Evolutionary conservation across 2,797 vertebrate genomes (phyloP), one percentile per base, ranked within the genome.

Genomic region (Anas flavirostris): DNA sequence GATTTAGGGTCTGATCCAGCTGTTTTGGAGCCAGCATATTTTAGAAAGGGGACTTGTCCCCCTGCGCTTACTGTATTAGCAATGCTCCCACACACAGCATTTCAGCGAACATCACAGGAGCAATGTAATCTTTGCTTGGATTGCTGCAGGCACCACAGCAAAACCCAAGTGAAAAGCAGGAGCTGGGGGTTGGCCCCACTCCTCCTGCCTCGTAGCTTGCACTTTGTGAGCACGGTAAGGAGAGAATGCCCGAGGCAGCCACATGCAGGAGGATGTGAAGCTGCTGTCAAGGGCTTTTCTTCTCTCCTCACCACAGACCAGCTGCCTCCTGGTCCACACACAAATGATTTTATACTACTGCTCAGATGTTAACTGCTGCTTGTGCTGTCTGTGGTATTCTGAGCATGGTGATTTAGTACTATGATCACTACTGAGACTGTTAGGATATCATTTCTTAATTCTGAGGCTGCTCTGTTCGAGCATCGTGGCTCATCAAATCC

Each of bases 141-240:
- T 82, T 59, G 88, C 82, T 35, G 1, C 48, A 46, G 31, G 41
- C 76, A 48, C 44, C 44, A 66, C 64, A 80, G 35, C 39, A 72
- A 12, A 46, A 55, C 75, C 91, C 33, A 84, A 92, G 90, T n/a
- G 83, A 94, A 46, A 44, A 86, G 31, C 80, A 67, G 11, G 78
- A 48, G 55, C 58, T 15, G 39, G 82, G 29, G 23, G 23, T 25
- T 50, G 48, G 48, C 23, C 23, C 48, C 25, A 25, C 48, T 91
- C 37, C 81, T 89, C 26, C 78, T 68, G 3, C 53, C 55, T 53
- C 11, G 0, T 1, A 62, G 55, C 31, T 58, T 19, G 3, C 23
- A 0, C 1, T 2, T 0, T 3, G 66, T 25, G 12, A 48, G 46
- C 1, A 10, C 37, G 87, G 28, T 44, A 82, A 53, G 79, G 19